phyloP scores from a whole-genome alignment of 2,113 vertebrate species.

The Cairina moschata region DNA sequence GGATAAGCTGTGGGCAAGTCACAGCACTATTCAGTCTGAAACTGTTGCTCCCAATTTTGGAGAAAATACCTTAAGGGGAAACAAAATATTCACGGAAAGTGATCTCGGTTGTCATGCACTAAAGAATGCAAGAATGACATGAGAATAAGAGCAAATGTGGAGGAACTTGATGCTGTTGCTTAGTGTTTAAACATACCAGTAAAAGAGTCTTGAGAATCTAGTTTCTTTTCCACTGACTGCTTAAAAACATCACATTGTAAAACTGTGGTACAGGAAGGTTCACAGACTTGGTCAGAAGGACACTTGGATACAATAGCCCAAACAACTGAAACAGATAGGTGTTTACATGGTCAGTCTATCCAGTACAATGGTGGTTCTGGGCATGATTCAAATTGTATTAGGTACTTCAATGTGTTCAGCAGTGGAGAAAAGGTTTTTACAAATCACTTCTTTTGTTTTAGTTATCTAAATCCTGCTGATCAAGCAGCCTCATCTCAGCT shows the following conservation, averaged over 20 bases:
- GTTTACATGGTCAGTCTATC: background rate
- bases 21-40: background rate
- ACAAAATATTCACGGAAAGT: background rate
- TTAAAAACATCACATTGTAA: background rate
- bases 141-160: background rate
- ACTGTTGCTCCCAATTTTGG: background rate
- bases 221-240: background rate
- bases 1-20: background rate
- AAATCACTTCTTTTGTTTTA: background rate
- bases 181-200: background rate
- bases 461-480: background rate
- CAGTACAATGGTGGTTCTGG: background rate
- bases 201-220: background rate
- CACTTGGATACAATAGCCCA: background rate
- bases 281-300: background rate
- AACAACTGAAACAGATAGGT: background rate
- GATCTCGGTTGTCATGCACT: background rate
- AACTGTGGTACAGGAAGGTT: background rate
- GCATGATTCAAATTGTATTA: background rate
- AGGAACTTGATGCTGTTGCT: accelerated
- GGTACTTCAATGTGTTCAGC: background rate
- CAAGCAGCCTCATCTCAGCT: background rate
- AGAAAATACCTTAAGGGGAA: background rate
- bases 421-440: background rate
- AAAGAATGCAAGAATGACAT: background rate